Base-by-base conservation (phyloP, 1,140 invertebrate species). In the Coenobita brevimanus region DNA sequence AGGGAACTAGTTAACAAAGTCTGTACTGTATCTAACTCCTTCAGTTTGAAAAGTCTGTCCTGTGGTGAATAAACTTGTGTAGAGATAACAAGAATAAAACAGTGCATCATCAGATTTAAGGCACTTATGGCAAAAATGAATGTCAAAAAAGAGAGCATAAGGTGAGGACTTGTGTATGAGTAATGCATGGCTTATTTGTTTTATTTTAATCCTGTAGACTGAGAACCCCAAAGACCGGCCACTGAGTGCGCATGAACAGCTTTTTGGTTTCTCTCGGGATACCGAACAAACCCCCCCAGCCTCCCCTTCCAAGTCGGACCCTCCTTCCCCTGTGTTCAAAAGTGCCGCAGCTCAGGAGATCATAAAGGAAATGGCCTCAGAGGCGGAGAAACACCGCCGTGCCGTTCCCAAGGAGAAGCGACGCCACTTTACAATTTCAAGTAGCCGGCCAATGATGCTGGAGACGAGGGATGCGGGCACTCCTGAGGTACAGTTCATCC, bases 371-470 rank as follows among this genome's bases (percentile, higher is more conserved):
- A 96, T 97, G 94, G 95, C 3, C 94, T 90, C 86, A 17, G 89
- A 91, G 60, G 80, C 89, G 24, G 82, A 85, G 30, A 89, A 83
- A 88, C 89, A 91, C 67, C 83, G 90, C 50, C 87, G 91, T 89
- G 94, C 95, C 36, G 94, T 97, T 4, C 96, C 96, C 0, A 95
- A 95, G 88, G 96, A 97, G 91, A 97, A 97, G 92, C 93, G 97
- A 64, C 93, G 97, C 78, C 97, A 97, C 92, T 95, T 97, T 92
- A 98, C 97, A 0, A 97, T 97, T 6, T 97, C 97, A 13, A 95
- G 94, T 92, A 95, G 94, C 91, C 92, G 94, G 91, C 94, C 94
- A 3, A 90, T 93, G 64, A 89, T 84, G 27, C 78, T 91, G 57
- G 91, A 91, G 82, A 73, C 92, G 91, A 90, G 92, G 69, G 85